Conservation (phyloP, 2,797 vertebrate species). For the Crocodylus rhombifer region DNA sequence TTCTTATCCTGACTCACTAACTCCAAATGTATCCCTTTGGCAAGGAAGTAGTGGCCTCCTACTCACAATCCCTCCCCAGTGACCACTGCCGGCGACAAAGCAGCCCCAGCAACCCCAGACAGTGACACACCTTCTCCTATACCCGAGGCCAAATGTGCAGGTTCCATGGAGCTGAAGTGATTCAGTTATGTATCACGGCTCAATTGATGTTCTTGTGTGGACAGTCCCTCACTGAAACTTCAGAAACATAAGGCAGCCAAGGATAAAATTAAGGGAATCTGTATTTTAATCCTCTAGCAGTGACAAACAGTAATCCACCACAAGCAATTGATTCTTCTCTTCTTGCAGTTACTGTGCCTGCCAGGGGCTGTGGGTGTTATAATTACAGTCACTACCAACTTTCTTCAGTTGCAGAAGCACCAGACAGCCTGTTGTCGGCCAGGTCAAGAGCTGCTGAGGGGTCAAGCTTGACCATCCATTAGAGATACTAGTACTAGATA, state of each 20-base stretch:
- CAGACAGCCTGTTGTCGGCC: neutral
- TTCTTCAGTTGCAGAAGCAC: neutral
- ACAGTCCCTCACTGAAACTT: neutral
- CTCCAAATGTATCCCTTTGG: neutral
- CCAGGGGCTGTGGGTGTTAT: rapidly evolving
- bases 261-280: neutral
- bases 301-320: neutral
- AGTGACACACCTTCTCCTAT: neutral
- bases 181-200: neutral
- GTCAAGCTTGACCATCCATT: neutral
- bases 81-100: neutral
- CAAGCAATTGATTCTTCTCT: neutral
- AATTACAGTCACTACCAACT: rapidly evolving
- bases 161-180: rapidly evolving
- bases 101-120: neutral
- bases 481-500: neutral
- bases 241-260: neutral
- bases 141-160: neutral
- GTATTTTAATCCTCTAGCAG: neutral
- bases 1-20: neutral
- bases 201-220: neutral
- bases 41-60: neutral
- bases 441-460: neutral
- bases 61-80: neutral
- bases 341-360: neutral